These are phyloP conservation scores for Podarcis muralis DNA, from an alignment of 2,113 vertebrate species.

Conservation along the genomic window DNA sequence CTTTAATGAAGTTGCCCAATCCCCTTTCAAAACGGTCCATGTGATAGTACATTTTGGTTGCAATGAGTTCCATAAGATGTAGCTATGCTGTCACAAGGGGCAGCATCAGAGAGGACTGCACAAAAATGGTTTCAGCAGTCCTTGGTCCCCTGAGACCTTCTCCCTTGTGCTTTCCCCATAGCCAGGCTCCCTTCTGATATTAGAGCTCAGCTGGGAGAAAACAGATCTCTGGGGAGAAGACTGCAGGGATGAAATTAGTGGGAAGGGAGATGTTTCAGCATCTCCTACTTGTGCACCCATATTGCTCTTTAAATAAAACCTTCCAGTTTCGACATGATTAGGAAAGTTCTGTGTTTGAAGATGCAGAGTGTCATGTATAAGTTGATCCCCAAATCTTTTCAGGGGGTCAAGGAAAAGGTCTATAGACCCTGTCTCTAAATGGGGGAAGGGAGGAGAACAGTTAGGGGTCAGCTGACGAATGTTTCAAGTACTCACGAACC, in stretches of 20 bases:
- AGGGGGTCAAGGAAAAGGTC: not conserved
- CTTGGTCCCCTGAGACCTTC: not conserved
- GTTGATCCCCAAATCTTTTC: not conserved
- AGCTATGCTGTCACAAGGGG: no score
- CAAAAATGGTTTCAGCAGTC: no score
- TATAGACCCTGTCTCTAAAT: not conserved
- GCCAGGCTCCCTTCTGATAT: not conserved
- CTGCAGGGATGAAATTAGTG: not conserved
- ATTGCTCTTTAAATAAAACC: no score
- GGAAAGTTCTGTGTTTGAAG: not conserved
- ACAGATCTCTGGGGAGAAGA: not conserved
- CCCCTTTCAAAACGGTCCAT: no score
- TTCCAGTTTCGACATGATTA: not conserved
- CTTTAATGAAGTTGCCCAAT: no score
- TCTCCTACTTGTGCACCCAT: not conserved
- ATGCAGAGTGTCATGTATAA: not conserved
- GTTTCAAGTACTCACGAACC: not conserved
- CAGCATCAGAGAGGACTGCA: no score
- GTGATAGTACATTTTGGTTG: no score
- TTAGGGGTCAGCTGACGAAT: fast-evolving
- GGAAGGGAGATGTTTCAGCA: no score
- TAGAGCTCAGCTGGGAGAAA: not conserved
- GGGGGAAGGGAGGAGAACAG: not conserved
- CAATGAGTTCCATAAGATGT: no score
- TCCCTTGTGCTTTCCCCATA: not conserved